These are phyloP conservation scores for Hirudo medicinalis DNA, from an alignment of 1,140 invertebrate genomes.

Conservation along the genomic window DNA sequence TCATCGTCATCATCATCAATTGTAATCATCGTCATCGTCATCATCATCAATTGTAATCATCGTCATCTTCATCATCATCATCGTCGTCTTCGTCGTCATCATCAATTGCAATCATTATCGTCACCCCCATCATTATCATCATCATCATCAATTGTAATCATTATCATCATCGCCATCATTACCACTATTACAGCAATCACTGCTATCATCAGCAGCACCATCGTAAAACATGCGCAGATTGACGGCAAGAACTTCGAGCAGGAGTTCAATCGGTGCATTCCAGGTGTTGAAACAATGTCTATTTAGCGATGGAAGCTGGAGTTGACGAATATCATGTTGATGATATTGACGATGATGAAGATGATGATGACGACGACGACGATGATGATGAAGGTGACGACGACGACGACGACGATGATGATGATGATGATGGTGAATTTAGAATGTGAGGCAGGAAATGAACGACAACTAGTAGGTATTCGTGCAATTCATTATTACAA, in stretches of 20 bases:
- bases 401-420: neutral
- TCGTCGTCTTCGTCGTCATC: conserved; percentile 6
- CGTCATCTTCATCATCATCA: conserved; percentile 11
- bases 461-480: no score
- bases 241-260: no score
- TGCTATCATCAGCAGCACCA: no score
- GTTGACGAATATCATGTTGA: neutral
- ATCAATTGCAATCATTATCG: neutral
- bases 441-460: no score
- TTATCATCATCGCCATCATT: neutral
- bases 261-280: no score
- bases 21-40: neutral
- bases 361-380: conserved; percentile 7
- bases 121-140: neutral
- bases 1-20: neutral
- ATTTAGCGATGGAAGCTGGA: neutral
- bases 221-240: no score
- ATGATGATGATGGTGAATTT: neutral
- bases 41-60: conserved; percentile 9
- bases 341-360: neutral
- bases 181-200: neutral
- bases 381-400: neutral
- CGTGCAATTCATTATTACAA: no score
- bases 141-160: neutral
- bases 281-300: no score